These are phyloP conservation scores for Apodemus agrarius DNA, from an alignment of 2,797 vertebrate species.

Conservation along the genomic window DNA sequence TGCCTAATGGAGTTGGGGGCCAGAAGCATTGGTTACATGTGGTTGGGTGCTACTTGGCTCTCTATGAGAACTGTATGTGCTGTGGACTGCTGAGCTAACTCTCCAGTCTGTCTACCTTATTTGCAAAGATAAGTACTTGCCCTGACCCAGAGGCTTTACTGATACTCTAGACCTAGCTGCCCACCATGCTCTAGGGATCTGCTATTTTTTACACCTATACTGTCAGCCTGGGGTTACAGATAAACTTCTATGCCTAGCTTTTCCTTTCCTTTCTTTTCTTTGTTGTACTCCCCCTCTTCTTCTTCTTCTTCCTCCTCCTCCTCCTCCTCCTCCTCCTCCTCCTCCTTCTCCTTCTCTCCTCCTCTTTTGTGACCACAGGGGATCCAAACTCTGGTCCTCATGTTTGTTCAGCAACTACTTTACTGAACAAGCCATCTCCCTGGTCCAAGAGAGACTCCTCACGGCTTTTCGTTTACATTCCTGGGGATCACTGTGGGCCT, in stretches of 20 bases:
- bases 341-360: rapidly evolving
- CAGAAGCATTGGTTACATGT: neutral
- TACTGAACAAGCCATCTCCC: neutral
- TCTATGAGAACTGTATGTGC: neutral
- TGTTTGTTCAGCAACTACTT: neutral
- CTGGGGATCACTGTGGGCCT: neutral
- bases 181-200: neutral
- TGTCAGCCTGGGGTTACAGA: neutral
- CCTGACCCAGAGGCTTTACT: neutral
- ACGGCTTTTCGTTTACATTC: neutral
- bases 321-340: no score
- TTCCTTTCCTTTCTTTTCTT: neutral
- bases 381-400: neutral
- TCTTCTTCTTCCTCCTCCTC: neutral
- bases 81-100: neutral
- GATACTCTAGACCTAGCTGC: neutral
- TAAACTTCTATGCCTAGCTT: neutral
- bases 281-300: neutral
- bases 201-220: neutral
- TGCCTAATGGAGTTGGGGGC: neutral
- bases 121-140: neutral
- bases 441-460: neutral
- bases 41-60: neutral
- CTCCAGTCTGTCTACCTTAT: neutral
- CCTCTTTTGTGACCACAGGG: neutral